Conservation (phyloP, 2,797 vertebrate genomes). For the Macropus fuliginosus region DNA sequence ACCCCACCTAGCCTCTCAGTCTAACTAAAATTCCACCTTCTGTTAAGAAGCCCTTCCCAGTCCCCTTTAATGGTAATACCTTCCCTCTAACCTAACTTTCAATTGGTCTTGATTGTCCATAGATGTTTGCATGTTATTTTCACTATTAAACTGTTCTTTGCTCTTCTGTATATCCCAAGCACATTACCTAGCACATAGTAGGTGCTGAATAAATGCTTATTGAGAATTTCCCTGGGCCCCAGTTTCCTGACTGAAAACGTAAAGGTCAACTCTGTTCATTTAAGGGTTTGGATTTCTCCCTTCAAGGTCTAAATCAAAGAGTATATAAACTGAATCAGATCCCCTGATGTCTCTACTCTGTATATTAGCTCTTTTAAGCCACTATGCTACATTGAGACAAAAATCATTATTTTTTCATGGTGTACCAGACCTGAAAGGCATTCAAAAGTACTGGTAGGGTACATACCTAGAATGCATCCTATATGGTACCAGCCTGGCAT, state of each 20-base stretch:
- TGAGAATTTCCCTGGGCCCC: background rate
- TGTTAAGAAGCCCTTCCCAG: background rate
- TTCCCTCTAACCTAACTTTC: background rate
- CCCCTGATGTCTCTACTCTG: background rate
- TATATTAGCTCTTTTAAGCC: conserved; percentile 38
- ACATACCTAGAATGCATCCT: conserved; percentile 28
- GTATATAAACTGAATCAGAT: conserved; percentile 34
- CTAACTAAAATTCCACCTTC: background rate
- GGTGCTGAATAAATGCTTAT: background rate
- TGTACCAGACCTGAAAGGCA: conserved; percentile 20
- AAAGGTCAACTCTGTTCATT: background rate
- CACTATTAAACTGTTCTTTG: background rate
- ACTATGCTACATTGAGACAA: conserved; percentile 32
- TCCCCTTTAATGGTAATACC: background rate
- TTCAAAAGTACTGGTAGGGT: conserved; percentile 33
- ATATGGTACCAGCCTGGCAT: conserved; percentile 34
- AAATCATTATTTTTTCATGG: conserved; percentile 10
- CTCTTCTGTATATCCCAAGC: background rate
- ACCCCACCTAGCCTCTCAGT: background rate
- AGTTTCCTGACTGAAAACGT: background rate
- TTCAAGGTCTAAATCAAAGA: background rate
- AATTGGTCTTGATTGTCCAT: background rate
- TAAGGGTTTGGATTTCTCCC: background rate
- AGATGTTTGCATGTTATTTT: background rate
- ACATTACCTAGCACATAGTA: background rate